Evolutionary conservation across 1,140 invertebrate species (phyloP).

Genomic region (Uloborus diversus): DNA sequence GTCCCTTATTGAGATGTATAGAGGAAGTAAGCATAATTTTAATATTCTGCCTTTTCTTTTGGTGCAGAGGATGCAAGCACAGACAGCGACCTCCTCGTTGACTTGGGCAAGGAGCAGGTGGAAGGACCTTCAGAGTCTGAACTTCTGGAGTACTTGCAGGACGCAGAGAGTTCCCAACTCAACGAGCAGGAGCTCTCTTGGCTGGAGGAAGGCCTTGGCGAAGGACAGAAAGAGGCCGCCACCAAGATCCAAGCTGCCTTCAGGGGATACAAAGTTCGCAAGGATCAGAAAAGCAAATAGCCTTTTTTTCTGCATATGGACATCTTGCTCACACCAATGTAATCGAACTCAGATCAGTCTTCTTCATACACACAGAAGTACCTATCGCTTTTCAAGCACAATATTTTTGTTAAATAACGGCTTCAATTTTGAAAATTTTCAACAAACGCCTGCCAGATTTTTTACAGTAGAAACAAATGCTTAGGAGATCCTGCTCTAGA

Average conservation of each 20-base stretch:
- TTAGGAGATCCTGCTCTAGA: too few relatives aligned
- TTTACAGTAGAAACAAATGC: too few relatives aligned
- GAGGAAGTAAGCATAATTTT: background rate
- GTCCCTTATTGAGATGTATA: background rate
- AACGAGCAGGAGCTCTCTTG: constrained; percentile 33
- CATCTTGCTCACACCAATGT: too few relatives aligned
- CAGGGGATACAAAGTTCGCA: constrained; percentile 76
- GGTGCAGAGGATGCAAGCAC: background rate
- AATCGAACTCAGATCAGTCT: too few relatives aligned
- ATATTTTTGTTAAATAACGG: too few relatives aligned
- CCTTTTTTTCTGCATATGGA: background rate
- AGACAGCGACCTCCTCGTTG: constrained; percentile 8
- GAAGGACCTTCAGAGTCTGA: constrained; percentile 9
- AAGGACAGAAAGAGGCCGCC: constrained; percentile 69
- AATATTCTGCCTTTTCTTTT: background rate
- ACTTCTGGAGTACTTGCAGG: constrained; percentile 10
- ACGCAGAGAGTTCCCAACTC: constrained; percentile 28
- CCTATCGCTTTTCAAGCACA: too few relatives aligned
- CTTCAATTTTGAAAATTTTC: too few relatives aligned
- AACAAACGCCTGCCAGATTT: too few relatives aligned
- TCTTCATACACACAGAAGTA: too few relatives aligned
- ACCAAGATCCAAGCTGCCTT: constrained; percentile 79
- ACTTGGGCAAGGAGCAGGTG: background rate
- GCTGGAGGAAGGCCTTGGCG: constrained; percentile 15
- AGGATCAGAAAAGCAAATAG: constrained; percentile 63